Percentiles rank a stretch among this genome's conserved stretches.
Evolutionary conservation across 1,140 invertebrate species (phyloP).

Genomic region (Solen grandis): DNA sequence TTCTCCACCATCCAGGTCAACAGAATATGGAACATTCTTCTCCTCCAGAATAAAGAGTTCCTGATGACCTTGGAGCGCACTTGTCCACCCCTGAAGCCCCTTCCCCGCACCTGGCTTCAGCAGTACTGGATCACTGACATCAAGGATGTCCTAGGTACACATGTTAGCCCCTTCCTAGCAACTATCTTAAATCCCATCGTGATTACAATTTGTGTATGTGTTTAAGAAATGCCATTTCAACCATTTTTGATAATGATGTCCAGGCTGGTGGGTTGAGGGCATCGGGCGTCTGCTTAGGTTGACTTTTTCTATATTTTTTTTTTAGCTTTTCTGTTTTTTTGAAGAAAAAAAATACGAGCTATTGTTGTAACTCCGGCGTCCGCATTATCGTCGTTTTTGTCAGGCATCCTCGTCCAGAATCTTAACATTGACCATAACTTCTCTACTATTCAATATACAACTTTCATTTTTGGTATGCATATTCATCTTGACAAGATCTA

Average conservation of each 20-base stretch:
- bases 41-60: slow-evolving; percentile 62
- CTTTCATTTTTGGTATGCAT: no score
- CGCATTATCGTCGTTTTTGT: no score
- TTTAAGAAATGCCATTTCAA: background rate
- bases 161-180: no score
- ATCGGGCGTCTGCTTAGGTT: no score
- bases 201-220: background rate
- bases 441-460: no score
- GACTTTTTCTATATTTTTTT: no score
- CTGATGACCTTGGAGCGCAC: slow-evolving; percentile 65
- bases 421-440: no score
- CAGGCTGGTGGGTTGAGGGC: background rate
- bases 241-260: background rate
- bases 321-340: no score
- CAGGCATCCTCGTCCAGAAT: no score
- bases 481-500: no score
- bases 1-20: slow-evolving; percentile 62
- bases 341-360: no score
- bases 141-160: slow-evolving; percentile 67
- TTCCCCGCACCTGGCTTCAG: slow-evolving; percentile 66
- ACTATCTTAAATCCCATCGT: background rate
- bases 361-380: no score
- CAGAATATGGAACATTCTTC: slow-evolving; percentile 63
- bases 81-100: slow-evolving; percentile 61
- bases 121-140: slow-evolving; percentile 68